These are phyloP conservation scores for Malacosoma neustria DNA, from an alignment of 2,888 invertebrate species.

Conservation along the genomic window DNA sequence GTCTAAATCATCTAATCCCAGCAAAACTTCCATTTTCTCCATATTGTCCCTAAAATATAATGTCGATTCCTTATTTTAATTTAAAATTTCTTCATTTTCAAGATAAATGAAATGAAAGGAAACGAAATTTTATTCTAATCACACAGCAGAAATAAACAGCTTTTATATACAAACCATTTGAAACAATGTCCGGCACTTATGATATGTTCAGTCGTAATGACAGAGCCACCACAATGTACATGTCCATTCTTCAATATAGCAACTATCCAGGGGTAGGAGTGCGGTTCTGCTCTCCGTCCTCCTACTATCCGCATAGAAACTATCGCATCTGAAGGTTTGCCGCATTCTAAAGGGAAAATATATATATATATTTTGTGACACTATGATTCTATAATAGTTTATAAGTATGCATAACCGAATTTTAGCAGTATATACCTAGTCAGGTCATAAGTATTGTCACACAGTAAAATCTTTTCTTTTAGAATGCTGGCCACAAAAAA, in stretches of 20 bases:
- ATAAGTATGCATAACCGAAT: too few relatives aligned
- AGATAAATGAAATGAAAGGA: too few relatives aligned
- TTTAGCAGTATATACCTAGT: too few relatives aligned
- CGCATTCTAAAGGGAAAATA: slow-evolving; percentile 48
- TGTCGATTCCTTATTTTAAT: not conserved
- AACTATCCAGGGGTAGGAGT: slow-evolving; percentile 73
- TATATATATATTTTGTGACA: too few relatives aligned
- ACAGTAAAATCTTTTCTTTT: too few relatives aligned
- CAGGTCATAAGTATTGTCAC: too few relatives aligned
- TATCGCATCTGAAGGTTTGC: slow-evolving; percentile 71
- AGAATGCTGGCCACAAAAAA: too few relatives aligned
- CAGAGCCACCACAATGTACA: slow-evolving; percentile 70
- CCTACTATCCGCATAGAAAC: slow-evolving; percentile 78
- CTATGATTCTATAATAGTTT: too few relatives aligned
- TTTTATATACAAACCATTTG: slow-evolving; percentile 56
- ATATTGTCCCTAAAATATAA: slow-evolving; percentile 46
- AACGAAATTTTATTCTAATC: too few relatives aligned
- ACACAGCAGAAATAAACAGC: too few relatives aligned
- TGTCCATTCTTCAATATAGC: slow-evolving; percentile 56
- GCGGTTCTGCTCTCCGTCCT: slow-evolving; percentile 58
- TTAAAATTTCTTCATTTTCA: too few relatives aligned
- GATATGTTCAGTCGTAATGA: slow-evolving; percentile 71
- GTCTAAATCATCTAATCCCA: slow-evolving; percentile 63
- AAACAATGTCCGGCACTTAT: slow-evolving; percentile 76
- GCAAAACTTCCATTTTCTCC: slow-evolving; percentile 40